Evolutionary conservation across 2,797 vertebrate species (phyloP).

Genomic region (Coendou prehensilis): DNA sequence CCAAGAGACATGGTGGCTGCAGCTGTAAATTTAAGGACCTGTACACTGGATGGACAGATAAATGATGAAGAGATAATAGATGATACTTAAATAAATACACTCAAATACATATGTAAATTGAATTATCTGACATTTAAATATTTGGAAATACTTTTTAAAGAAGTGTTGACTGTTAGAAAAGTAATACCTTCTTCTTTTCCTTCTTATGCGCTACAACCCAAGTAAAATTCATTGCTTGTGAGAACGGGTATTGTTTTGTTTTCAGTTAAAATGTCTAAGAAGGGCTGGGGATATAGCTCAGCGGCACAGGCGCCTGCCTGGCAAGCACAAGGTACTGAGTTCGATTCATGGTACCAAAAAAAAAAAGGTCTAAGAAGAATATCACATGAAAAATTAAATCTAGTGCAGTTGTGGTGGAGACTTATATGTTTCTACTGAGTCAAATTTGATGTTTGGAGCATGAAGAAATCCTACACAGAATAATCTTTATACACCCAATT

Average conservation of each 20-base stretch:
- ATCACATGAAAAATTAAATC: not conserved
- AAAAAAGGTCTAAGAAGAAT: not conserved
- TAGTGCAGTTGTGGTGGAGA: not conserved
- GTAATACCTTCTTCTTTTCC: not conserved
- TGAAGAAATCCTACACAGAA: not conserved
- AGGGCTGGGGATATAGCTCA: not conserved
- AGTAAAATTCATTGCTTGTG: not conserved
- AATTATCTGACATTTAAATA: not conserved
- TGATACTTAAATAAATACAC: not conserved
- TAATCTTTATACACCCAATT: not conserved
- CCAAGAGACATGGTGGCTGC: not conserved
- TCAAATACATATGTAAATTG: not conserved
- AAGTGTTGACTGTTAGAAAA: not conserved
- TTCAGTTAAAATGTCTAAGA: conserved; percentile 19
- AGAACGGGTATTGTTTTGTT: not conserved
- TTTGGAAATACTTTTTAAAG: not conserved
- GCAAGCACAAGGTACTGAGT: too few relatives aligned
- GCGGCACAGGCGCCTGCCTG: too few relatives aligned
- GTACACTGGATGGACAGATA: not conserved
- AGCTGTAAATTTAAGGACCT: not conserved
- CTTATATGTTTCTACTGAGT: conserved; percentile 22
- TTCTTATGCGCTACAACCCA: not conserved
- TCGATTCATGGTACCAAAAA: too few relatives aligned
- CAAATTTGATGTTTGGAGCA: not conserved
- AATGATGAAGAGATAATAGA: not conserved